These are phyloP conservation scores for Dolichoris vasculosae DNA, from an alignment of 1,140 invertebrate genomes.

Conservation along the genomic window DNA sequence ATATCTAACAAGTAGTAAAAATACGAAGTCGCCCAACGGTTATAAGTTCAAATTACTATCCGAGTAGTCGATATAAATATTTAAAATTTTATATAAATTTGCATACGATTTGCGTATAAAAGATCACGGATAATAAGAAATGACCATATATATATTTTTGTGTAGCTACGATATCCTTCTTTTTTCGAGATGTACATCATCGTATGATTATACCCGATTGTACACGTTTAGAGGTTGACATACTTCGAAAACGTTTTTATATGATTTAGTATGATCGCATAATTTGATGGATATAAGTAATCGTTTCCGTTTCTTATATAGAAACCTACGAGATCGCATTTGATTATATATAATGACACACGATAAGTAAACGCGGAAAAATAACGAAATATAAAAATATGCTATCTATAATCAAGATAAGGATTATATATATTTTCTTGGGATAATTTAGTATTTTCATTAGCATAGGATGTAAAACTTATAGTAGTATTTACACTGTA, in stretches of 20 bases:
- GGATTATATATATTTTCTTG: no score
- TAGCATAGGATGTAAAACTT: no score
- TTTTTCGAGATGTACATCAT: neutral
- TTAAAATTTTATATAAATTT: neutral
- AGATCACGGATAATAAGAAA: neutral
- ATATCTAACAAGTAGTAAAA: neutral
- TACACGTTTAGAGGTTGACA: neutral
- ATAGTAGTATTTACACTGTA: no score
- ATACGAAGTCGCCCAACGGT: neutral
- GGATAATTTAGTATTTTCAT: no score
- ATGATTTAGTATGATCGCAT: slow-evolving; percentile 1
- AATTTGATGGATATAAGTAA: neutral
- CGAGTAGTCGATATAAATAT: neutral
- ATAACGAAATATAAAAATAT: no score
- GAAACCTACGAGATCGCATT: no score
- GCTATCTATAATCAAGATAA: no score
- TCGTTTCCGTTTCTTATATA: neutral
- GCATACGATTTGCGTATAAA: neutral
- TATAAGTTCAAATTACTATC: neutral
- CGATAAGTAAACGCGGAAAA: no score
- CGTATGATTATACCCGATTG: neutral
- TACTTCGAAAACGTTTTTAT: neutral
- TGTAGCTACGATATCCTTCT: neutral
- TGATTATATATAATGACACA: no score
- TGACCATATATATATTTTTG: neutral